phyloP scores from a whole-genome alignment of 1,140 invertebrate genomes.

The Orussus abietinus region DNA sequence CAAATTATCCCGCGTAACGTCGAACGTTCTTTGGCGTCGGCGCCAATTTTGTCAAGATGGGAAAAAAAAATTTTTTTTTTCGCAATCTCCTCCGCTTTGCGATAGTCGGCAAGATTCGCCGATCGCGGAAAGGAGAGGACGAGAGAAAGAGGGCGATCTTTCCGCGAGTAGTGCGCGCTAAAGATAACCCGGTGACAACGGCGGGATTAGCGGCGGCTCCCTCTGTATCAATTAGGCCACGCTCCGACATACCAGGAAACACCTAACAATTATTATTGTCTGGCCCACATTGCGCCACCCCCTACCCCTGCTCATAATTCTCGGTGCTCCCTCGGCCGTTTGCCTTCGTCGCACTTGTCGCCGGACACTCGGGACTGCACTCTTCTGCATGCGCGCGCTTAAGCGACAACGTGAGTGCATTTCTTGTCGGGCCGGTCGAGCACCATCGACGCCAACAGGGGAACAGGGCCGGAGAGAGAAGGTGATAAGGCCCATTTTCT shows the following conservation, averaged over 20 bases:
- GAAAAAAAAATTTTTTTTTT: no score
- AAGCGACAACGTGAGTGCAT: no score
- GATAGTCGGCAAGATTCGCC: no score
- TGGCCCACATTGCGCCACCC: conserved; percentile 33
- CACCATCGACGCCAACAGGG: no score
- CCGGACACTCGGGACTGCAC: conserved; percentile 15
- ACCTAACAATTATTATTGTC: conserved; percentile 39
- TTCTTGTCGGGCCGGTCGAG: no score
- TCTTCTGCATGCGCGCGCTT: no score
- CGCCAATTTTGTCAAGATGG: no score
- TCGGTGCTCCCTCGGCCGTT: conserved; percentile 23
- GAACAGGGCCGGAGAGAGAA: no score
- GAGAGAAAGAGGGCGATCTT: conserved; percentile 1
- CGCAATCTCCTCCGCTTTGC: no score
- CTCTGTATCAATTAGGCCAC: conserved; percentile 36
- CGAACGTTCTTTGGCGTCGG: no score
- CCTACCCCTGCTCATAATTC: neutral
- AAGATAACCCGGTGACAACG: neutral
- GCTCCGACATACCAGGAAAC: conserved; percentile 39
- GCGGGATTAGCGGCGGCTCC: conserved; percentile 26
- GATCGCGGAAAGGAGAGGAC: conserved; percentile 25
- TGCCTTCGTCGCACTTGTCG: conserved; percentile 29
- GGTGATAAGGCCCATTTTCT: no score
- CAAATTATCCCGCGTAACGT: no score
- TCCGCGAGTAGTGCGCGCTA: neutral